Evolutionary conservation across 2,113 vertebrate genomes (phyloP), one percentile per base, ranked within the genome.

Genomic region (Gobius niger): DNA sequence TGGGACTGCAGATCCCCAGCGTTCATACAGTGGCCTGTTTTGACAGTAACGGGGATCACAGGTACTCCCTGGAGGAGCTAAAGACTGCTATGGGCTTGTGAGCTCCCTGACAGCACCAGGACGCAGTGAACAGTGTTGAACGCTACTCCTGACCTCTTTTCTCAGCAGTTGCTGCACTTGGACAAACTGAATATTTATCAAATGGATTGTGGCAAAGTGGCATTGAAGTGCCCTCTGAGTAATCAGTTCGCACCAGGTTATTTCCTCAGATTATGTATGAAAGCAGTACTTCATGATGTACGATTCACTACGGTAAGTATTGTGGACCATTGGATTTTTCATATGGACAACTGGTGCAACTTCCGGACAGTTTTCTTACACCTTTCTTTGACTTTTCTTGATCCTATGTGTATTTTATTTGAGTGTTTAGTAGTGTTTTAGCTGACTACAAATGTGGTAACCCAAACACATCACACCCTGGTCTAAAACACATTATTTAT

Each of bases 21-120:
- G 40, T 57, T 47, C 68, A 11, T 0, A 68, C 75, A 41, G 13
- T 91, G 65, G 56, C 73, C 47, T 88, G 85, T 56, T 91, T 83
- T 49, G 92, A 93, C 65, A 66, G 0, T 9, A 77, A 92, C 6
- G 41, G 76, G 56, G 80, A 92, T 75, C 65, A 64, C 65, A 85
- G 72, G 68, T 92, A 82, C 63, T 88, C 87, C 2, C 51, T 86
- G 73, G 57, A 6, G 24, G 92, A 93, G 76, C 87, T 92, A 63
- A 81, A 15, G 56, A 79, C 81, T 47, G 91, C 91, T 24, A 44
- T 73, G 2, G 81, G 88, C 41, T 68, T 91, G 59, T 92, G 82
- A 92, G 78, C 63, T 50, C 52, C 5, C 18, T 6, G 9, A 44
- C 24, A 2, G 19, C 73, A 57, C 19, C 49, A 18, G 63, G 77